Percentiles rank a stretch among this genome's conserved stretches.
phyloP scores from a whole-genome alignment of 2,888 invertebrate species.

The Agrotis clavis region DNA sequence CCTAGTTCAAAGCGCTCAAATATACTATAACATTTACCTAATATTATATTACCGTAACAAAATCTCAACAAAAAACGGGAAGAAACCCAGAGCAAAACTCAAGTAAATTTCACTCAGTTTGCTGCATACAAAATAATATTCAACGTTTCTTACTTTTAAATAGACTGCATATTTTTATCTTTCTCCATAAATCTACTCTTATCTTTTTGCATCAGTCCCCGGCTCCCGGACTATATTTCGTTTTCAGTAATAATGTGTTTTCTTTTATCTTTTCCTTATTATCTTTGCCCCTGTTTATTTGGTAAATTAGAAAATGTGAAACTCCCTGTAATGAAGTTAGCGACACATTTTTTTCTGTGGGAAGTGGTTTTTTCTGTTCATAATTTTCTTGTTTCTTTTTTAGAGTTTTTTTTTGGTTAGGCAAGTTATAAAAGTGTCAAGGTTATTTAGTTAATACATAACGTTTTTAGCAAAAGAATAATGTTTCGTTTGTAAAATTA shows the following conservation, averaged over 20 bases:
- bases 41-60: neutral
- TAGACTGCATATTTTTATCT: constrained; percentile 61
- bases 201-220: constrained; percentile 49
- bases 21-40: neutral
- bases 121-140: constrained; percentile 55
- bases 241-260: constrained; percentile 65
- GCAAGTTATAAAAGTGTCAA: constrained; percentile 26
- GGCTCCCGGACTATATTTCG: constrained; percentile 61
- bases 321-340: constrained; percentile 51
- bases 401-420: constrained; percentile 25
- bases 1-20: neutral
- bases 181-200: constrained; percentile 57
- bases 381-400: constrained; percentile 39
- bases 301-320: constrained; percentile 61
- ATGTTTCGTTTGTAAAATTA: neutral
- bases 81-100: constrained; percentile 16
- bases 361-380: constrained; percentile 35
- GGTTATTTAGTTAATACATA: constrained; percentile 14
- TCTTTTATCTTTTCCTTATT: constrained; percentile 70
- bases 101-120: constrained; percentile 20
- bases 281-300: constrained; percentile 66
- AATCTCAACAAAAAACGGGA: neutral
- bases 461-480: neutral
- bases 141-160: constrained; percentile 35
- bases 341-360: constrained; percentile 36